Percentiles rank a stretch among this genome's conserved stretches.
Evolutionary conservation across 2,888 invertebrate species (phyloP).

Genomic region (Leptopilina syphax): DNA sequence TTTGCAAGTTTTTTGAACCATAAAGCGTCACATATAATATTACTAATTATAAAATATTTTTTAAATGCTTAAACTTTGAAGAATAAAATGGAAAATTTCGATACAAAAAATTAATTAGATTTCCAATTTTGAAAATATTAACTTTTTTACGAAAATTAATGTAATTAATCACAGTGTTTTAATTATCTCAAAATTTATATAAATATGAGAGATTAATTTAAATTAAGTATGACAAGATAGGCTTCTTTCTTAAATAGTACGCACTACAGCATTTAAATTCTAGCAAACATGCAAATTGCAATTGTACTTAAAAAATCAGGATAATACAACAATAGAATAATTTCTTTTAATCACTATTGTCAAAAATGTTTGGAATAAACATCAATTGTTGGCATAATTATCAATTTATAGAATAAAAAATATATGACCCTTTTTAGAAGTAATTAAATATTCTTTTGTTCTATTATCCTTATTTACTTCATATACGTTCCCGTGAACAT

Average conservation of each 20-base stretch:
- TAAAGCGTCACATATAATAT: no score
- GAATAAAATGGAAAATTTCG: no score
- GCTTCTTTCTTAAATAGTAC: conserved; percentile 11
- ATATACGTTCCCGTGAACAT: not conserved
- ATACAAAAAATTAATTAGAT: no score
- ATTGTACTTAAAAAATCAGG: conserved; percentile 1
- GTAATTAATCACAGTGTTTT: no score
- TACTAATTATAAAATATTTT: no score
- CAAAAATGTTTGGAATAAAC: not conserved
- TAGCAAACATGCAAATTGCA: conserved; percentile 5
- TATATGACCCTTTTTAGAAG: not conserved
- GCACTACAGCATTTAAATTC: conserved; percentile 5
- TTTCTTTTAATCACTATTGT: not conserved
- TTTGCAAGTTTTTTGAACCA: no score
- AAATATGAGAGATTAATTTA: not conserved
- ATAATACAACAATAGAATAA: not conserved
- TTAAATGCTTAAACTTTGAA: no score
- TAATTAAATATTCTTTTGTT: not conserved
- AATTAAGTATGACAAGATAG: conserved; percentile 15
- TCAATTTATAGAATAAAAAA: conserved; percentile 2
- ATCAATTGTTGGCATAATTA: not conserved
- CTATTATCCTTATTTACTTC: conserved; percentile 5
- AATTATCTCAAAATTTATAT: not conserved
- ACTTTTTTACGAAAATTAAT: no score
- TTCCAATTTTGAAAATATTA: no score